Evolutionary conservation across 2,888 invertebrate genomes (phyloP), one percentile per base, ranked within the genome.

Genomic region (Stomorhina lunata): DNA sequence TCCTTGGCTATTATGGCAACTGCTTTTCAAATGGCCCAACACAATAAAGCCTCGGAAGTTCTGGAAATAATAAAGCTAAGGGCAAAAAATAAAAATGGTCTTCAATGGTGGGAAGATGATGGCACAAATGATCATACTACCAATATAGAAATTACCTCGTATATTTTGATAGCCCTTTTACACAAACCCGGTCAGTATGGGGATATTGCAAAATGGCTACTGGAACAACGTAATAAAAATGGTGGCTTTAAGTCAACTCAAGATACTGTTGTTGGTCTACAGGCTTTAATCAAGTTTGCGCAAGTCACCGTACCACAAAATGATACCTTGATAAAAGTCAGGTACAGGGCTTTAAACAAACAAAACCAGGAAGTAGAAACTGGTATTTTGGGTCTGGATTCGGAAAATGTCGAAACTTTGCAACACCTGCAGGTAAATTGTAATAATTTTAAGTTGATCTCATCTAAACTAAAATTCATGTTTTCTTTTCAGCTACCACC

Each of bases 141-240:
- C 0, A 86, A 88, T 85, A 91, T 98, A 4, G 96, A 96, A 90
- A 96, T 96, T 86, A 97, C 98, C 0, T 94, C 97, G 0, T 98
- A 98, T 91, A 96, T 95, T 4, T 92, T 98, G 73, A 92, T 97
- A 75, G 94, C 96, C 0, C 86, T 94, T 32, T 92, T 92, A 4
- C n/a, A n/a, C n/a, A 20, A 55, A 1, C 77, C 83, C 9, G 15
- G 20, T 17, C 80, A 81, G n/a, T n/a, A n/a, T n/a, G n/a, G n/a
- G n/a, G n/a, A n/a, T n/a, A n/a, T n/a, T n/a, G n/a, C n/a, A n/a
- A n/a, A 94, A 63, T 96, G 96, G 95, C 92, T 96, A 93, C 92
- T 93, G 5, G 92, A 93, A 4, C 94, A 95, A 86, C 90, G 94
- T 43, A 93, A 93, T 69, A 89, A 93, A 0, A 90, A 92, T 1